Base-by-base conservation (phyloP, 2,888 invertebrate species). In the Byasa hedistus region DNA sequence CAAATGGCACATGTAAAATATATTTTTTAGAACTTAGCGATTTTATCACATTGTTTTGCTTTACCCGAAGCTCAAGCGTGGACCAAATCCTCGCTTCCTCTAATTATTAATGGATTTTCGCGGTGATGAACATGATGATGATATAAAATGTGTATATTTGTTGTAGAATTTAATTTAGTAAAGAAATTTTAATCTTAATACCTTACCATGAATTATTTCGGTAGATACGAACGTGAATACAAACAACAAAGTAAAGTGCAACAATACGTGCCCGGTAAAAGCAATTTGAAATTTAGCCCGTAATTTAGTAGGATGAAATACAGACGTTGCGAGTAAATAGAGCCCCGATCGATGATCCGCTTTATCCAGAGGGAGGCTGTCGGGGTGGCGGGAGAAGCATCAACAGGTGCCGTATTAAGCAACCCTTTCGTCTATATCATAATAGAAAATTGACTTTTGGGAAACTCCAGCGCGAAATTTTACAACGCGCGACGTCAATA, bases 321-420 rank as follows among this genome's bases (percentile, higher is more conserved):
- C 57, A 57, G 57, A 52, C 66, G 61, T 61, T 66, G 61, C 52
- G 65, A 72, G 64, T 61, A 64, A 64, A 68, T 64, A 64, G 70
- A 71, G 64, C 68, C 69, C 36, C 65, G 72, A 72, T 72, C 66
- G 66, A 66, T 66, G 62, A 62, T 62, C 58, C 58, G 57, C 58
- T 58, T 66, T 66, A 62, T 66, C 66, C 48, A 32, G 57, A 55
- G 58, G 66, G 66, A 57, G 66, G 66, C 23, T n/a, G 54, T 24
- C 10, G n/a, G 66, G 66, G 66, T 22, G 62, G 58, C 55, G 66
- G 66, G 62, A 27, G 66, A 32, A 56, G 36, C 58, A 19, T 66
- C 66, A 66, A 66, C 66, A 66, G 66, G 66, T 66, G 59, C 66
- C 66, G 44, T 52, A 59, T 62, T 48, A 48, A 61, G n/a, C 52